Evolutionary conservation across 1,140 invertebrate species (phyloP).

Genomic region (Arctopsyche grandis): DNA sequence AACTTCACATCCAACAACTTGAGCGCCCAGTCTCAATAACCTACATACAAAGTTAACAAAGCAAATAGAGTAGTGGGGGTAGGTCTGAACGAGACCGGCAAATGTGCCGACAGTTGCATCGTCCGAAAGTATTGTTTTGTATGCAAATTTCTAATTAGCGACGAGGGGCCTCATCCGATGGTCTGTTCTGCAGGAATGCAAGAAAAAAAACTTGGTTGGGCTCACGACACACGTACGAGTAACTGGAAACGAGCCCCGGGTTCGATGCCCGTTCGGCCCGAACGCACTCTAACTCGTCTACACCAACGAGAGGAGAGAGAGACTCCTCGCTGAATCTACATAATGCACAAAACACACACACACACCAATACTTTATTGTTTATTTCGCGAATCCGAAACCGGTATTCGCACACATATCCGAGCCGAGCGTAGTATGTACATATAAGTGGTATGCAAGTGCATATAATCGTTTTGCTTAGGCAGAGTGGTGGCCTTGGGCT

Average conservation of each 20-base stretch:
- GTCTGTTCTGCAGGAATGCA: neutral
- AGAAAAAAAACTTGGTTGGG: neutral
- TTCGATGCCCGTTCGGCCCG: slow-evolving; percentile 15
- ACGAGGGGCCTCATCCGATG: neutral
- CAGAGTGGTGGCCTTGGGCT: no score
- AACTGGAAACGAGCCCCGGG: slow-evolving; percentile 18
- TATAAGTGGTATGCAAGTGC: no score
- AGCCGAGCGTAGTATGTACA: no score
- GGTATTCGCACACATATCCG: no score
- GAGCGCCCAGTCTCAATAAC: no score
- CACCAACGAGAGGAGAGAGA: neutral
- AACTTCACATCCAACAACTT: no score
- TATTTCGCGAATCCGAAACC: neutral
- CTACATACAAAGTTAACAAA: no score
- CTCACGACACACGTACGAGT: neutral
- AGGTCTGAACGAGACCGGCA: neutral
- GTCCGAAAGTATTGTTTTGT: neutral
- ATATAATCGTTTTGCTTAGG: no score
- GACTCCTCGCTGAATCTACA: no score
- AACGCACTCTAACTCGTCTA: slow-evolving; percentile 24
- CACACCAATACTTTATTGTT: neutral
- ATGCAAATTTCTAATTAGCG: slow-evolving; percentile 4
- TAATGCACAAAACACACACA: neutral
- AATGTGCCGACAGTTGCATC: neutral
- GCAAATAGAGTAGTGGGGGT: no score